These are phyloP conservation scores for Idaea aversata DNA, from an alignment of 2,888 invertebrate species.

Conservation along the genomic window DNA sequence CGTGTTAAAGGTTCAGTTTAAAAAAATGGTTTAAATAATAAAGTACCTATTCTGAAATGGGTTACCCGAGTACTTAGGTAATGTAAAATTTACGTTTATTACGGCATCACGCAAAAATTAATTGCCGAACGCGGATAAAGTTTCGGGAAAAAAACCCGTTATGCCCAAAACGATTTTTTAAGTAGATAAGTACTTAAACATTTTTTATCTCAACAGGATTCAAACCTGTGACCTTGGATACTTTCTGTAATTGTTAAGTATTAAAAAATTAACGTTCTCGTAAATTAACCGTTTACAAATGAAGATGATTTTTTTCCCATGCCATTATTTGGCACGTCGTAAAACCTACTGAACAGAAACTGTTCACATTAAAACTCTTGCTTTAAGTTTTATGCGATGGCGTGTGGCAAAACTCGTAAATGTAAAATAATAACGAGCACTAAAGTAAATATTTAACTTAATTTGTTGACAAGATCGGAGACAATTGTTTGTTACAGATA, in stretches of 20 bases:
- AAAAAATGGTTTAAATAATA: neutral
- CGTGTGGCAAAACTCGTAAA: conserved; percentile 48
- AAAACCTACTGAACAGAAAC: conserved; percentile 36
- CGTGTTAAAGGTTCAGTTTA: neutral
- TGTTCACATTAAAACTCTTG: conserved; percentile 40
- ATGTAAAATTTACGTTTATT: neutral
- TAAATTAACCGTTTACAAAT: conserved; percentile 23
- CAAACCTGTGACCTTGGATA: neutral
- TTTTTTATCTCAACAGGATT: too few relatives aligned
- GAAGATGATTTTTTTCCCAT: conserved; percentile 20
- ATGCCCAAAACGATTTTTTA: neutral
- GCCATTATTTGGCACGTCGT: conserved; percentile 32
- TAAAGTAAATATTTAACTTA: conserved; percentile 43
- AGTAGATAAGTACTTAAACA: neutral
- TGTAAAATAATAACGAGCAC: conserved; percentile 50
- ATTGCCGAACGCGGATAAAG: neutral
- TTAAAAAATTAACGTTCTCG: neutral
- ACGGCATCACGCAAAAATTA: neutral
- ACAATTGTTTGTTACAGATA: conserved; percentile 32
- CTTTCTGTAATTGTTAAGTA: neutral
- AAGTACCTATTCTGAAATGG: neutral
- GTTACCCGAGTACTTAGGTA: neutral
- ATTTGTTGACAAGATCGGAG: conserved; percentile 37
- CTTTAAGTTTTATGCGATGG: conserved; percentile 43
- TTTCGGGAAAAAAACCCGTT: neutral